These are phyloP conservation scores for Drosophila biarmipes DNA, from an alignment of 1,140 invertebrate genomes.

Conservation along the genomic window DNA sequence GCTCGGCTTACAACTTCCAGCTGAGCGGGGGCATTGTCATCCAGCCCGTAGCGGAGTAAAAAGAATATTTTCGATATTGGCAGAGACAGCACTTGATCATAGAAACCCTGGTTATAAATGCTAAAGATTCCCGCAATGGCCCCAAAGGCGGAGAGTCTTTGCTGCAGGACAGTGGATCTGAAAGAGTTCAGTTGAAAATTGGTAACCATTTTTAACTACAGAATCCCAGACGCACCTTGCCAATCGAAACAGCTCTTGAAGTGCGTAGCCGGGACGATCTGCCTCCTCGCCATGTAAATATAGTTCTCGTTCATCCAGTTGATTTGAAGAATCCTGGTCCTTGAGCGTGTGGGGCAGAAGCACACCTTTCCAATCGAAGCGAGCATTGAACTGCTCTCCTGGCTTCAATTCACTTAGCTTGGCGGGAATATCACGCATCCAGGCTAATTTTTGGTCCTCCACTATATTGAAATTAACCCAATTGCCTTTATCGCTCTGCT, in stretches of 20 bases:
- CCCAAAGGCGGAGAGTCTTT: slow-evolving; percentile 91
- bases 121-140: slow-evolving; percentile 92
- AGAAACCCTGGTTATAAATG: slow-evolving; percentile 89
- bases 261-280: slow-evolving; percentile 93
- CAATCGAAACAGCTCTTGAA: slow-evolving; percentile 93
- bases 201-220: background rate
- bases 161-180: slow-evolving; percentile 89
- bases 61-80: slow-evolving; percentile 90
- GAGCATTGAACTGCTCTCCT: slow-evolving; percentile 89
- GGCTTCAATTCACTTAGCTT: slow-evolving; percentile 83
- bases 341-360: slow-evolving; percentile 87
- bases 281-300: slow-evolving; percentile 97
- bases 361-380: slow-evolving; percentile 89
- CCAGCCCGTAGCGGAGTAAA: slow-evolving; percentile 92
- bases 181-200: background rate
- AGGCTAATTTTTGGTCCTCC: slow-evolving; percentile 93
- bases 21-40: slow-evolving; percentile 91
- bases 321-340: slow-evolving; percentile 82
- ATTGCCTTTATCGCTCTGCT: slow-evolving; percentile 87
- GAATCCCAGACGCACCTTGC: slow-evolving; percentile 46
- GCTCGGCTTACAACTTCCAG: slow-evolving; percentile 90
- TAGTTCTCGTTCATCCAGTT: slow-evolving; percentile 88
- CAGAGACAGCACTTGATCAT: slow-evolving; percentile 88
- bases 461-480: slow-evolving; percentile 93
- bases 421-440: slow-evolving; percentile 90